phyloP scores from a whole-genome alignment of 2,888 invertebrate species.

The Tupiocoris notatus region DNA sequence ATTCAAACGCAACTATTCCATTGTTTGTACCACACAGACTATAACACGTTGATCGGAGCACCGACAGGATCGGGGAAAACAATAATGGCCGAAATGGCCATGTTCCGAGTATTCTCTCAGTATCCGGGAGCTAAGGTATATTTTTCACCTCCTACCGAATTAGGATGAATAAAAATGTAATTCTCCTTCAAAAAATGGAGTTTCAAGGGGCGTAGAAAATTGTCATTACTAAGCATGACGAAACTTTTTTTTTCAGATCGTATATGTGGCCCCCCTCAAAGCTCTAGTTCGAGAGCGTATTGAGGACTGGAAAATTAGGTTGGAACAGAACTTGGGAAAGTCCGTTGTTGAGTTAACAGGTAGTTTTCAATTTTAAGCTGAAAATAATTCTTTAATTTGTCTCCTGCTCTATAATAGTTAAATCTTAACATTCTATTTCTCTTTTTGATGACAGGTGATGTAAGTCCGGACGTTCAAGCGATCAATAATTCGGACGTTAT shows the following conservation, averaged over 20 bases:
- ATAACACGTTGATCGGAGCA: constrained; percentile 90
- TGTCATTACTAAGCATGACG: background rate
- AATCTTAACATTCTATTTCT: too few species aligned
- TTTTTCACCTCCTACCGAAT: too few species aligned
- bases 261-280: constrained; percentile 97
- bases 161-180: constrained; percentile 14
- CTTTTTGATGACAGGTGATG: constrained; percentile 57
- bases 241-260: constrained; percentile 62
- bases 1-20: constrained; percentile 99
- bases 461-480: constrained; percentile 80
- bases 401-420: background rate
- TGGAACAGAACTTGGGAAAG: constrained; percentile 70
- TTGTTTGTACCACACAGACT: constrained; percentile 90
- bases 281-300: constrained; percentile 95
- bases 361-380: too few species aligned
- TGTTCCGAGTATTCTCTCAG: constrained; percentile 84
- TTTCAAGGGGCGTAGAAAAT: too few species aligned
- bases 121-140: constrained; percentile 76
- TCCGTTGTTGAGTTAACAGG: constrained; percentile 95
- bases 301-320: constrained; percentile 86
- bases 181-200: constrained; percentile 4
- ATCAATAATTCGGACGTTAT: constrained; percentile 86
- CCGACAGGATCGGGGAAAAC: constrained; percentile 98
- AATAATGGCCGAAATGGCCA: constrained; percentile 95
- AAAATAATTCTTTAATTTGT: background rate